Conservation (phyloP, 2,797 vertebrate species). For the Aratinga solstitialis region DNA sequence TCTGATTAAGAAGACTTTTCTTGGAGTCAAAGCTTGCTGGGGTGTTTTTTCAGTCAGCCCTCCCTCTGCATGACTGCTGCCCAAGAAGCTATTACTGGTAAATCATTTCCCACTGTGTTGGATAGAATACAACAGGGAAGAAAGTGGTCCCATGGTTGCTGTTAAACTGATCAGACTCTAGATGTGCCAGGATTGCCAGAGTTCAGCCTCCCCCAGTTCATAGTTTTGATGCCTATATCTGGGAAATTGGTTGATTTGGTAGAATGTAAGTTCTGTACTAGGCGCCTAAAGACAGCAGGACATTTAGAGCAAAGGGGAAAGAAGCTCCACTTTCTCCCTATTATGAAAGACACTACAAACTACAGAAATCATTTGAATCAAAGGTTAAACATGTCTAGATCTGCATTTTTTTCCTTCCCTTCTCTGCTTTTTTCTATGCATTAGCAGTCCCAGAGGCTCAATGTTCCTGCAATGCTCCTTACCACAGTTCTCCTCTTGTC, state of each 20-base stretch:
- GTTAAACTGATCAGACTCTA: not conserved
- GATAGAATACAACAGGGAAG: not conserved
- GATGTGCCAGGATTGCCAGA: not conserved
- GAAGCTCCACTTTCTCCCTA: not conserved
- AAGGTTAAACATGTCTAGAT: not conserved
- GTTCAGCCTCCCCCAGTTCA: not conserved
- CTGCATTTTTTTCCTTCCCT: not conserved
- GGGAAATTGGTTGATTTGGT: not conserved
- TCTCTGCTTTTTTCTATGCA: not conserved
- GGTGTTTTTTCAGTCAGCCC: not conserved
- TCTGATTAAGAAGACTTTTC: not conserved
- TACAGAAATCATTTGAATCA: not conserved
- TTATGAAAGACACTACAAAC: not conserved
- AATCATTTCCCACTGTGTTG: not conserved
- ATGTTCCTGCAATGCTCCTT: not conserved
- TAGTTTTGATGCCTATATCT: not conserved
- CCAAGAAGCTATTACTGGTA: not conserved
- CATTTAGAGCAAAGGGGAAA: not conserved
- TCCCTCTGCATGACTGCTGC: not conserved
- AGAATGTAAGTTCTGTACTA: not conserved
- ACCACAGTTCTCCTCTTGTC: not conserved
- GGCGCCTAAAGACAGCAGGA: not conserved
- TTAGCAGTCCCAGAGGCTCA: not conserved
- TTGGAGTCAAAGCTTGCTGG: not conserved
- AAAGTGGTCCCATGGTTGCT: not conserved